Conservation (phyloP, 2,113 vertebrate genomes). For the Lipophrys pholis region DNA sequence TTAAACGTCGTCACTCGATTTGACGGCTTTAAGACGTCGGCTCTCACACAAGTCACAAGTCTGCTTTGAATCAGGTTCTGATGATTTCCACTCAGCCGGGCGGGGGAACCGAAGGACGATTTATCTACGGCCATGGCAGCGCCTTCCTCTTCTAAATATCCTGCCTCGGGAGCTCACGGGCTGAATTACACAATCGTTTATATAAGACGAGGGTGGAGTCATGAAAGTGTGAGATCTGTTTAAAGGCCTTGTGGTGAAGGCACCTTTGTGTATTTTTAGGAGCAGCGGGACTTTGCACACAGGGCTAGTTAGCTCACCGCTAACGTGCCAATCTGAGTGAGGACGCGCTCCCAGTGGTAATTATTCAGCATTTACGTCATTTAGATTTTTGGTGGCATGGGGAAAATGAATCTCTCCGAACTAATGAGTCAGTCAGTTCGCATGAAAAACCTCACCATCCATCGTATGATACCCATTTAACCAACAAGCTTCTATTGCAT, state of each 20-base stretch:
- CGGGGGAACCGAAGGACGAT: slow-evolving; percentile 2
- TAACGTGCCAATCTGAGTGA: not conserved
- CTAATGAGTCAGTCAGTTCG: no score
- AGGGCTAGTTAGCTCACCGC: no score
- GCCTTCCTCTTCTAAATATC: not conserved
- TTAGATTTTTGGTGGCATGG: no score
- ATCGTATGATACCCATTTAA: no score
- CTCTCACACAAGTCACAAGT: slow-evolving; percentile 5
- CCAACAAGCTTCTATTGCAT: no score
- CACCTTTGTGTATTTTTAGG: not conserved
- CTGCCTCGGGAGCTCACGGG: not conserved
- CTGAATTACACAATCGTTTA: not conserved
- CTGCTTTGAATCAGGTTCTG: slow-evolving; percentile 2
- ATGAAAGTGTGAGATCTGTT: not conserved
- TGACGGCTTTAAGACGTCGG: slow-evolving; percentile 16
- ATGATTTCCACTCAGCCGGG: no score
- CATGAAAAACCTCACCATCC: no score
- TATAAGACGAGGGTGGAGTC: not conserved
- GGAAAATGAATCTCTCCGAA: no score
- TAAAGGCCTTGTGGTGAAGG: not conserved
- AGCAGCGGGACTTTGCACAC: not conserved
- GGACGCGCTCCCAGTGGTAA: not conserved
- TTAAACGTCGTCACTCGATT: not conserved
- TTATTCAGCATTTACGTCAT: not conserved
- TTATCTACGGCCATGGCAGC: slow-evolving; percentile 19